phyloP scores from a whole-genome alignment of 1,140 invertebrate genomes.

The Bathynomus jamesi region DNA sequence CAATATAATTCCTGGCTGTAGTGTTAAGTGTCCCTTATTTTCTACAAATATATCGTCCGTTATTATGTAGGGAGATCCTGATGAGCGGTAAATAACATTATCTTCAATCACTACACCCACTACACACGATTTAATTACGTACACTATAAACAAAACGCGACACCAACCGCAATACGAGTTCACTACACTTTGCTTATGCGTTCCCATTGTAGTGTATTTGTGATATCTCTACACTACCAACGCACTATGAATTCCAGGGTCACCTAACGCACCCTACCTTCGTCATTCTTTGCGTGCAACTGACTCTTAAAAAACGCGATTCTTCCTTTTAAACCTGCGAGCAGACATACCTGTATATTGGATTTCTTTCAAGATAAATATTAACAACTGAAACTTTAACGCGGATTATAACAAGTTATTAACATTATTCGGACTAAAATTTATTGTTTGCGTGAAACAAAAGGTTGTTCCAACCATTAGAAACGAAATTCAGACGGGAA shows the following conservation, averaged over 20 bases:
- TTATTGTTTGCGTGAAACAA: too few species aligned
- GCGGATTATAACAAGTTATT: background rate
- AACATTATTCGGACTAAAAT: too few species aligned
- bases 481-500: background rate
- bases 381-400: background rate
- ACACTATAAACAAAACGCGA: background rate
- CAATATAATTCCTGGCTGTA: constrained; percentile 69
- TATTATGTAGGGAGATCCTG: background rate
- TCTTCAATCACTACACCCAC: background rate
- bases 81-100: background rate
- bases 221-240: background rate
- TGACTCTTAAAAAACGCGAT: background rate
- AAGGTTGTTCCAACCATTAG: too few species aligned
- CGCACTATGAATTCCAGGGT: too few species aligned
- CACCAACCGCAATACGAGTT: background rate
- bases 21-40: background rate
- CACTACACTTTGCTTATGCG: background rate
- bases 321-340: background rate
- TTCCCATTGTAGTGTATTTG: background rate
- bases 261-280: background rate
- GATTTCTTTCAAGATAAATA: background rate
- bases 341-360: background rate
- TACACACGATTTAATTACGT: background rate
- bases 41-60: background rate
- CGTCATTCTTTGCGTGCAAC: background rate